A percentile compares a stretch with the other conserved stretches of the same genome.
phyloP scores from a whole-genome alignment of 2,888 invertebrate genomes.

The Boloria euphrosyne region DNA sequence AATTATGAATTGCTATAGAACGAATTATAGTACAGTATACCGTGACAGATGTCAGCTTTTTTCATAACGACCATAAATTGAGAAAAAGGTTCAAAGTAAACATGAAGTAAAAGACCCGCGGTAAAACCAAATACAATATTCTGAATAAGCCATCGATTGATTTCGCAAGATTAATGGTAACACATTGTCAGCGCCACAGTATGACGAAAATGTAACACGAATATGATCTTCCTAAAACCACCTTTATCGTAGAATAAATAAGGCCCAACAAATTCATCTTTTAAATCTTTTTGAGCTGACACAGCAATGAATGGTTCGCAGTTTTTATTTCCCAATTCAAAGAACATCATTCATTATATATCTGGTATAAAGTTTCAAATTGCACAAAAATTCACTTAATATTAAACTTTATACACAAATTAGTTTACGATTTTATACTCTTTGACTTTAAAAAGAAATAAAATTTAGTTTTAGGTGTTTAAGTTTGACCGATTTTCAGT shows the following conservation, averaged over 20 bases:
- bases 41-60: constrained; percentile 72
- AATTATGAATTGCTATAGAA: constrained; percentile 22
- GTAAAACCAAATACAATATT: constrained; percentile 80
- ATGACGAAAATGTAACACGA: constrained; percentile 63
- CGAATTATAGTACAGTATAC: constrained; percentile 34
- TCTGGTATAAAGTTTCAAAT: constrained; percentile 43
- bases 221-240: constrained; percentile 65
- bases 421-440: constrained; percentile 45
- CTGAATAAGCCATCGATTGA: constrained; percentile 83
- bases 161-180: constrained; percentile 81
- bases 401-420: constrained; percentile 45
- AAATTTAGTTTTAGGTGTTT: too few relatives aligned
- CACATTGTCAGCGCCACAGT: constrained; percentile 80
- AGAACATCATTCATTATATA: constrained; percentile 42
- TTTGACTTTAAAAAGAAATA: too few relatives aligned
- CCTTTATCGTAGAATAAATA: constrained; percentile 60
- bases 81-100: constrained; percentile 80
- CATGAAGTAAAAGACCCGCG: constrained; percentile 74
- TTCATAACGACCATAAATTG: constrained; percentile 67
- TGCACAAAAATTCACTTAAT: constrained; percentile 7
- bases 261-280: constrained; percentile 64
- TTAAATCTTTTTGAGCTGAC: constrained; percentile 64
- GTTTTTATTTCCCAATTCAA: constrained; percentile 46
- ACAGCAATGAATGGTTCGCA: constrained; percentile 64
- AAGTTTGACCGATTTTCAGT: too few relatives aligned